A percentile compares a stretch with the other conserved stretches of the same genome.
These are phyloP conservation scores for Xiphophorus birchmanni DNA, from an alignment of 2,797 vertebrate species.

Conservation along the genomic window DNA sequence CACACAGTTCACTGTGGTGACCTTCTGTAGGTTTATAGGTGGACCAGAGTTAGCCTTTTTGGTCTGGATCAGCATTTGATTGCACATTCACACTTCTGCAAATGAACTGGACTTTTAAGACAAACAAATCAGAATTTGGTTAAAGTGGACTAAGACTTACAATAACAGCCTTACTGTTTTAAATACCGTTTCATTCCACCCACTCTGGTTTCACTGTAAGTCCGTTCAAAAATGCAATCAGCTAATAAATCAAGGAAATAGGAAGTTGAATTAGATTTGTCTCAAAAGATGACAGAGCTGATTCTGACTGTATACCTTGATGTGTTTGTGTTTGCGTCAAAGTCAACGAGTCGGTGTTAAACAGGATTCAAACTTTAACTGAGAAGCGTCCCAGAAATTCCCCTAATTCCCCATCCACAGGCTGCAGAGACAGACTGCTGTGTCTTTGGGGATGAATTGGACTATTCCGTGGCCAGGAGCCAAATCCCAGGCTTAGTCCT, in stretches of 20 bases:
- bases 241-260: neutral
- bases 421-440: conserved; percentile 29
- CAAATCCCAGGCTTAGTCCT: conserved; percentile 29
- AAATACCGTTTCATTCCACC: neutral
- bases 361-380: conserved; percentile 9
- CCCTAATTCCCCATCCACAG: conserved; percentile 1
- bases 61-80: too few relatives aligned
- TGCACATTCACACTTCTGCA: too few relatives aligned
- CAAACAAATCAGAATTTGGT: too few relatives aligned
- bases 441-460: conserved; percentile 21
- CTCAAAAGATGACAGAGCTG: conserved; percentile 1
- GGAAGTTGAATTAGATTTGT: neutral
- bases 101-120: too few relatives aligned
- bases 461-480: conserved; percentile 24
- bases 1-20: too few relatives aligned
- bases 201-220: conserved; percentile 4
- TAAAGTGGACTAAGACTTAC: neutral
- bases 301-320: neutral
- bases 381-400: conserved; percentile 9
- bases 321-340: neutral
- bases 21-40: too few relatives aligned
- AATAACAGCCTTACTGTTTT: neutral
- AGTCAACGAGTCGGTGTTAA: conserved; percentile 12
- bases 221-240: neutral
- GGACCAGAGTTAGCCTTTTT: too few relatives aligned